Evolutionary conservation across 2,797 vertebrate species (phyloP), one percentile per base, ranked within the genome.

Genomic region (Streptopelia turtur): DNA sequence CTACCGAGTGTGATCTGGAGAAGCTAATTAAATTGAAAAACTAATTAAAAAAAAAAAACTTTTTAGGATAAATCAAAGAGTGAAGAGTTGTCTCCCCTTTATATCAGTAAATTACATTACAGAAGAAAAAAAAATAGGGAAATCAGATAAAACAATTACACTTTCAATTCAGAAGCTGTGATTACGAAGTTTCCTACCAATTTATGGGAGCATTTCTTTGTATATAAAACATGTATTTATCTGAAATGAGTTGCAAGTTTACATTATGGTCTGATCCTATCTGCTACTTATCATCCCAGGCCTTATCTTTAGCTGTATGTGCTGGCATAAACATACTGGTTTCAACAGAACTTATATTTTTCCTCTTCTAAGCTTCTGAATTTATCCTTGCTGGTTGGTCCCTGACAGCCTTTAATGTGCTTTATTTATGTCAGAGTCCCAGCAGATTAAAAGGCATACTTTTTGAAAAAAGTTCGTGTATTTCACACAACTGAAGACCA

Each of bases 21-120:
- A 31, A 84, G 49, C 11, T 79, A 93, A 83, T 94, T 89, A 93
- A 91, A 87, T 25, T 43, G 41, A 59, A 66, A 85, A 87, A 16
- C 25, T 87, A 82, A 89, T 79, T 70, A 8, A 6, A 39, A 39
- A 86, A 65, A 91, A 92, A 52, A 22, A 75, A 49, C 47, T 31
- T 39, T 27, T 5, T 11, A 0, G 27, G 79, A 57, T 5, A 60
- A 72, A 87, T 41, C 55, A 60, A 74, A 61, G 79, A 28, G 13
- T 41, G 31, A 35, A 28, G 22, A 69, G 27, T 35, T 18, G 8
- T 28, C 47, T 13, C 11, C 9, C 50, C 28, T 11, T 90, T 50
- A 10, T 6, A 90, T 53, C 59, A 82, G 30, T 56, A 93, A 90
- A 86, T 89, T 59, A 20, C 11, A 22, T 76, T 95, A 56, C 39